Conservation (phyloP, 1,140 invertebrate species). For the Pseudomyrmex dendroicus region DNA sequence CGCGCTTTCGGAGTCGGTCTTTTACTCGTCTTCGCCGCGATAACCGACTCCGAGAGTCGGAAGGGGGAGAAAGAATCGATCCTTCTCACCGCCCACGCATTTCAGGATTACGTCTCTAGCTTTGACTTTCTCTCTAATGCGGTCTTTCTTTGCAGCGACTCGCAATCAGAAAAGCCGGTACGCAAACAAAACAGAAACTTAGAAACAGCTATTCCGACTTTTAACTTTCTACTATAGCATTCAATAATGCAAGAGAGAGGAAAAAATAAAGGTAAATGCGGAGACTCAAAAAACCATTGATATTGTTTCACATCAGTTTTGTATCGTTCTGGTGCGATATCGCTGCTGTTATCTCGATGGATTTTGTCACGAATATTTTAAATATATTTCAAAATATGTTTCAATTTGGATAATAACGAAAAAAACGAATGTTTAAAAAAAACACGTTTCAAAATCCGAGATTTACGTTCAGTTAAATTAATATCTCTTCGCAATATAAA, state of each 20-base stretch:
- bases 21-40: conserved; percentile 7
- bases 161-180: not conserved
- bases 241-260: not conserved
- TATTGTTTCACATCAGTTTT: no score
- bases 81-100: conserved; percentile 12
- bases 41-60: not conserved
- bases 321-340: no score
- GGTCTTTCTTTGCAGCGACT: not conserved
- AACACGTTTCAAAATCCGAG: no score
- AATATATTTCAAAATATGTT: no score
- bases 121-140: conserved; percentile 6
- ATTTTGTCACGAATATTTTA: no score
- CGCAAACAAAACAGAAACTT: not conserved
- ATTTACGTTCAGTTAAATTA: no score
- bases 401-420: no score
- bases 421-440: no score
- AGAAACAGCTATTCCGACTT: not conserved
- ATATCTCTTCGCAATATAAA: no score
- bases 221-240: not conserved
- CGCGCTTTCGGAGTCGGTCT: not conserved
- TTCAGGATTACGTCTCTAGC: conserved; percentile 30
- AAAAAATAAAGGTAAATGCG: not conserved
- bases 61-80: not conserved
- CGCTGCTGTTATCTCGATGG: no score
- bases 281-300: no score